Conservation (phyloP, 2,113 vertebrate species). For the Takifugu flavidus region DNA sequence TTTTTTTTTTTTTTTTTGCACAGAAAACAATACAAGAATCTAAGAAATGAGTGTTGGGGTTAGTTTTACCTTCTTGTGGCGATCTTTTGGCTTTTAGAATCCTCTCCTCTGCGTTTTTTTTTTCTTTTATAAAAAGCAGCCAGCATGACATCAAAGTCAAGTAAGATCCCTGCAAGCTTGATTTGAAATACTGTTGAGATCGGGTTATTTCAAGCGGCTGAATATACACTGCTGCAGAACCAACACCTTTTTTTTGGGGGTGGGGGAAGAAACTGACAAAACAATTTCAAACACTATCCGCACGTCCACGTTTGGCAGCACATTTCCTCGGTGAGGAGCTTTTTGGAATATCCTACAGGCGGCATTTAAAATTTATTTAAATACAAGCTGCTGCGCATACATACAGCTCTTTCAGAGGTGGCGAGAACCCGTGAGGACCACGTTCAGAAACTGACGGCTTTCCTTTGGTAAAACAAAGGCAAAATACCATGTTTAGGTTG, state of each 20-base stretch:
- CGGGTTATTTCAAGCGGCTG: conserved; percentile 83
- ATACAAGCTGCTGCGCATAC: conserved; percentile 58
- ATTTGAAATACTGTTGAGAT: conserved; percentile 91
- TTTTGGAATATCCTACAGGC: conserved; percentile 59
- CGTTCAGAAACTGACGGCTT: conserved; percentile 59
- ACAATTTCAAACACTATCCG: conserved; percentile 65
- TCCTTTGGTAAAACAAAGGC: conserved; percentile 79
- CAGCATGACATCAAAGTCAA: conserved; percentile 94
- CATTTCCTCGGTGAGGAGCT: conserved; percentile 70
- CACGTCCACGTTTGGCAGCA: conserved; percentile 70
- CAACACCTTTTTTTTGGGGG: too few species aligned
- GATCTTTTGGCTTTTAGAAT: conserved; percentile 97
- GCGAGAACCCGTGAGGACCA: conserved; percentile 67
- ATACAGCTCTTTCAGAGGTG: conserved; percentile 64
- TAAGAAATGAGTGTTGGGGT: conserved; percentile 81
- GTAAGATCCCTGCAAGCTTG: conserved; percentile 94
- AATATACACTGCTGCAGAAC: conserved; percentile 63
- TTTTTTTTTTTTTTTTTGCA: conserved; percentile 87
- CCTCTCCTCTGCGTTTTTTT: conserved; percentile 96
- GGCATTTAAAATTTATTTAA: conserved; percentile 64
- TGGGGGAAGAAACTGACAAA: conserved; percentile 38
- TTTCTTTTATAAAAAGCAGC: conserved; percentile 92
- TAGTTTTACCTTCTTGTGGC: conserved; percentile 96
- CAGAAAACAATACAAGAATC: conserved; percentile 80
- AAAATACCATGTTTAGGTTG: conserved; percentile 91